phyloP scores from a whole-genome alignment of 23 tunicate genomes.

The Trididemnum nubilum region DNA sequence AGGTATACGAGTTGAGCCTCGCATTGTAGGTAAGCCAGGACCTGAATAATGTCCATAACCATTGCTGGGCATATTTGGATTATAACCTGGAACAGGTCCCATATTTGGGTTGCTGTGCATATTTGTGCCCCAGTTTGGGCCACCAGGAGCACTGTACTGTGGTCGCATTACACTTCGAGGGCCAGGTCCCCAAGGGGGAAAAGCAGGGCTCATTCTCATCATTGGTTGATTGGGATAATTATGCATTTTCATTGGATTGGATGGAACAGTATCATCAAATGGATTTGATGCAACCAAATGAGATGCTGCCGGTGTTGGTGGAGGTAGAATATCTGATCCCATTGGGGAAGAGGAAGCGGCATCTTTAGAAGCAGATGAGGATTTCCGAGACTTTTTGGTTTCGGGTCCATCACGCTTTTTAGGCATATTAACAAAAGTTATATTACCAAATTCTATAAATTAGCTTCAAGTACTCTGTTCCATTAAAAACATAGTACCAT shows the following conservation, averaged over 20 bases:
- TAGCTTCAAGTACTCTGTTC: neutral
- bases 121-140: constrained; percentile 12
- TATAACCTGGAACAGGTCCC: constrained; percentile 32
- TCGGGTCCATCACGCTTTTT: constrained; percentile 51
- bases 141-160: constrained; percentile 29
- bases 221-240: constrained; percentile 44
- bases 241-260: constrained; percentile 31
- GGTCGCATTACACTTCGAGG: constrained; percentile 44
- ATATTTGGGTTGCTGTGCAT: constrained; percentile 21
- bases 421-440: constrained; percentile 14
- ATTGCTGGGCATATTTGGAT: constrained; percentile 43
- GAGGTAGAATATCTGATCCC: constrained; percentile 56
- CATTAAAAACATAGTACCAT: no score
- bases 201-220: constrained; percentile 48
- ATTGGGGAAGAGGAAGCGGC: constrained; percentile 44
- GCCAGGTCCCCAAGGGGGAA: constrained; percentile 45
- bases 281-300: constrained; percentile 91
- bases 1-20: constrained; percentile 55
- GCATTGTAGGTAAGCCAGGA: constrained; percentile 25
- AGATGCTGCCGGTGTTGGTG: constrained; percentile 85
- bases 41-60: constrained; percentile 41
- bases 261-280: constrained; percentile 84
- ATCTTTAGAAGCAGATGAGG: constrained; percentile 63
- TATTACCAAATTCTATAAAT: neutral
- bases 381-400: constrained; percentile 53